phyloP scores from a whole-genome alignment of 1,140 invertebrate species.

The Lepidurus arcticus region DNA sequence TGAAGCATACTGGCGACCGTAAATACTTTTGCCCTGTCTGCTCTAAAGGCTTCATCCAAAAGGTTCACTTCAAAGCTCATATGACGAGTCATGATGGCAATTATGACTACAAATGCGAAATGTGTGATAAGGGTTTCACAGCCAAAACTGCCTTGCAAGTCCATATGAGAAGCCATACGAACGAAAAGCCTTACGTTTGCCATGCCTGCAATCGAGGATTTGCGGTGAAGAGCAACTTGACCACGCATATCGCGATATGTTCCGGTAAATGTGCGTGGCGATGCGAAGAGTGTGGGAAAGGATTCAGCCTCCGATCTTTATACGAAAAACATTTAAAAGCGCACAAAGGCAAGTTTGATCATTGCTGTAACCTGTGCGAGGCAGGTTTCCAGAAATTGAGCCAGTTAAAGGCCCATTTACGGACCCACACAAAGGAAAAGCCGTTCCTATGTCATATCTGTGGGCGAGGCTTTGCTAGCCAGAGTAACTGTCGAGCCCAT shows the following conservation, averaged over 20 bases:
- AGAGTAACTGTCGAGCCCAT: slow-evolving; percentile 32
- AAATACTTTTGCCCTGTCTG: slow-evolving; percentile 3
- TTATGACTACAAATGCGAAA: slow-evolving; percentile 25
- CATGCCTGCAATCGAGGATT: slow-evolving; percentile 29
- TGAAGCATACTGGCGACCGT: neutral
- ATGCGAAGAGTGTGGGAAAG: slow-evolving; percentile 28
- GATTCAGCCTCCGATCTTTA: slow-evolving; percentile 23
- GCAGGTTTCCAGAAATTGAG: slow-evolving; percentile 31
- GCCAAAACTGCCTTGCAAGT: slow-evolving; percentile 11
- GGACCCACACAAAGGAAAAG: slow-evolving; percentile 34
- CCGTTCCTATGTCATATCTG: slow-evolving; percentile 32
- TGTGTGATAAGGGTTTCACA: slow-evolving; percentile 32
- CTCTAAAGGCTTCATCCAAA: neutral
- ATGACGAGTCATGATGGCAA: slow-evolving; percentile 13
- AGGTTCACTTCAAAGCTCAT: slow-evolving; percentile 20
- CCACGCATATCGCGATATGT: slow-evolving; percentile 21
- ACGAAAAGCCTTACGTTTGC: slow-evolving; percentile 34
- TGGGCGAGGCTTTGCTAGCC: slow-evolving; percentile 29
- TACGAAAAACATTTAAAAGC: slow-evolving; percentile 31
- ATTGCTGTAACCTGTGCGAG: slow-evolving; percentile 28
- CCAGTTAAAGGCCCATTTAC: slow-evolving; percentile 29
- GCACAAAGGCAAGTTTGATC: slow-evolving; percentile 30
- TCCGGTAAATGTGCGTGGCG: slow-evolving; percentile 25
- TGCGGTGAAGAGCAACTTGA: slow-evolving; percentile 29
- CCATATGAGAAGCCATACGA: slow-evolving; percentile 31